Evolutionary conservation across 2,888 invertebrate species (phyloP).

Genomic region (Amiota minor): DNA sequence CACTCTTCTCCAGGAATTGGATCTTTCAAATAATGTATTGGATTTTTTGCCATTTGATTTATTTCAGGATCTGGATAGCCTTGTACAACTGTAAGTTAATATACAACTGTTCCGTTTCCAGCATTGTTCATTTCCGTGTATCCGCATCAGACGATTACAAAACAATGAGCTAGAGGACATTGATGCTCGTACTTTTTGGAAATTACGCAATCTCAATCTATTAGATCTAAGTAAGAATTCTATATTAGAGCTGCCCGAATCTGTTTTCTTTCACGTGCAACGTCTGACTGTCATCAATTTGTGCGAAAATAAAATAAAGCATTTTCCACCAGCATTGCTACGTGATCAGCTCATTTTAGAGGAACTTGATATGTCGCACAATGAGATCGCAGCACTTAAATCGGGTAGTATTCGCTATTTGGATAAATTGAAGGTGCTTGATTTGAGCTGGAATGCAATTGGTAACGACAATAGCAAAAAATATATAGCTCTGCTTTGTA

Average conservation of each 20-base stretch:
- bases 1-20: constrained; percentile 76
- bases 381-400: constrained; percentile 76
- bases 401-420: constrained; percentile 75
- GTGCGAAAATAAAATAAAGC: constrained; percentile 73
- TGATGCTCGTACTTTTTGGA: constrained; percentile 74
- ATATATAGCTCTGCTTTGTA: too few relatives aligned
- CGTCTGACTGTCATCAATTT: constrained; percentile 71
- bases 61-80: constrained; percentile 77
- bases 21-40: constrained; percentile 81
- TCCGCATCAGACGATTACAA: constrained; percentile 75
- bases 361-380: constrained; percentile 80
- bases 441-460: constrained; percentile 79
- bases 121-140: constrained; percentile 30
- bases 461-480: constrained; percentile 43
- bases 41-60: constrained; percentile 78
- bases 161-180: constrained; percentile 77
- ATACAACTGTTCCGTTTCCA: neutral
- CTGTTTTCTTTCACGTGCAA: constrained; percentile 75
- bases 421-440: constrained; percentile 75
- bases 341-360: constrained; percentile 75
- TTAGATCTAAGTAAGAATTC: constrained; percentile 79
- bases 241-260: constrained; percentile 74
- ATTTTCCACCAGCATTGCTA: constrained; percentile 75
- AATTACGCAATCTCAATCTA: constrained; percentile 77
- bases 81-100: constrained; percentile 77